A percentile compares a stretch with the other conserved stretches of the same genome.
phyloP scores from a whole-genome alignment of 2,888 invertebrate genomes.

The Clepsis dumicolana region DNA sequence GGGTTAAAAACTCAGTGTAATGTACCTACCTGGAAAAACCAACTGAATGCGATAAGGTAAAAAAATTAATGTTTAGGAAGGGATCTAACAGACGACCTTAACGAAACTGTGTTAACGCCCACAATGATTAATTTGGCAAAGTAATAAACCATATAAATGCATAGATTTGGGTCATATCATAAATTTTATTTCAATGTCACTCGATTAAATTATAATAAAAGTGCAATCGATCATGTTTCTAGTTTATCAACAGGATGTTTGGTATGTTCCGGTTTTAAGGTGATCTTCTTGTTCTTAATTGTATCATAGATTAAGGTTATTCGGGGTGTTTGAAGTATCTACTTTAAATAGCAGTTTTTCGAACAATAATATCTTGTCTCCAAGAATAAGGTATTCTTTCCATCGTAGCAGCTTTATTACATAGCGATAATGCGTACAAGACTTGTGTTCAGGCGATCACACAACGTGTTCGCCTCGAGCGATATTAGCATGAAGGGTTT shows the following conservation, averaged over 20 bases:
- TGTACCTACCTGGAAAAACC: too few relatives aligned
- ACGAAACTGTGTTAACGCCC: conserved; percentile 15
- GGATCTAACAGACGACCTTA: not conserved
- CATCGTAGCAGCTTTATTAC: too few relatives aligned
- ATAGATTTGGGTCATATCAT: conserved; percentile 25
- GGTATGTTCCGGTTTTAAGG: conserved; percentile 13
- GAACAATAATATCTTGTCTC: too few relatives aligned
- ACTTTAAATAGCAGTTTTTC: not conserved
- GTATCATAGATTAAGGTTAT: conserved; percentile 17
- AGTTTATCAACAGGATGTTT: conserved; percentile 37
- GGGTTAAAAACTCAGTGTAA: too few relatives aligned
- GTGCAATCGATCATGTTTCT: conserved; percentile 30
- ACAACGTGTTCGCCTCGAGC: too few relatives aligned
- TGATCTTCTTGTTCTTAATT: conserved; percentile 28
- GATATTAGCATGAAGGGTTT: too few relatives aligned
- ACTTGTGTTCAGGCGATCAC: too few relatives aligned
- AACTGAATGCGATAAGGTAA: too few relatives aligned
- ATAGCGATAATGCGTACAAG: too few relatives aligned
- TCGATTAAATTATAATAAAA: conserved; percentile 33
- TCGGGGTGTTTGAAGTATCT: not conserved
- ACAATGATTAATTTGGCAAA: conserved; percentile 41
- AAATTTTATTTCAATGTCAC: conserved; percentile 40
- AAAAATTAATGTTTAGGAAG: not conserved
- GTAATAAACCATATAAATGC: conserved; percentile 38
- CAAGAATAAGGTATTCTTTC: too few relatives aligned